Conservation (phyloP, 2,113 vertebrate genomes). For the Petroica traversi region DNA sequence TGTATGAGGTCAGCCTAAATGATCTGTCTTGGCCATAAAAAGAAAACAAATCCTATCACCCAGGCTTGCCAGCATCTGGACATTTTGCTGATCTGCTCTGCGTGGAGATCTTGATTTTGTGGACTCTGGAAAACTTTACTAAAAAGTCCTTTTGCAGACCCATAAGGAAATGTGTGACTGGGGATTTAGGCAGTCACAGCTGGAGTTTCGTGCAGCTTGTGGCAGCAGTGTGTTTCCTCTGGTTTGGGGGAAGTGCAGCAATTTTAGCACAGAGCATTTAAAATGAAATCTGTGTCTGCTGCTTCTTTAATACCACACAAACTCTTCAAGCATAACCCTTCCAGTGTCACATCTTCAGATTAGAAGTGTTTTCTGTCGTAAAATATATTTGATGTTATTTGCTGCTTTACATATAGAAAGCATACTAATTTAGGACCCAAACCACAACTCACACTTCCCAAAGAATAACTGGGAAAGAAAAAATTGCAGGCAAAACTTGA, state of each 20-base stretch:
- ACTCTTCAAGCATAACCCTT: not conserved
- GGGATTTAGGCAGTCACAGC: not conserved
- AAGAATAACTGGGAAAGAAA: not conserved
- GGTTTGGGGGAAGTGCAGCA: not conserved
- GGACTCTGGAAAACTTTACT: conserved; percentile 34
- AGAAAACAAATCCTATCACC: conserved; percentile 9
- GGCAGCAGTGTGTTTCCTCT: not conserved
- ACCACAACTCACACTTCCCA: not conserved
- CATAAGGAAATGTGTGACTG: not conserved
- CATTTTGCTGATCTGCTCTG: not conserved
- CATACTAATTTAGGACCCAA: not conserved
- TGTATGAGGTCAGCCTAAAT: conserved; percentile 32
- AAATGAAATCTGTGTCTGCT: not conserved
- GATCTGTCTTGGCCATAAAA: conserved; percentile 25
- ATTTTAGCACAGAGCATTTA: not conserved
- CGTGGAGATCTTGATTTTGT: not conserved
- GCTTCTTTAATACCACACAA: not conserved
- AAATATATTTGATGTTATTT: not conserved
- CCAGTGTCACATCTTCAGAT: not conserved
- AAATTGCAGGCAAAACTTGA: not conserved
- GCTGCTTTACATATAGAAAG: not conserved
- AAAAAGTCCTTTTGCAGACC: conserved; percentile 21
- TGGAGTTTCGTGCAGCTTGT: not conserved
- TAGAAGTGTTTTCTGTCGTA: not conserved
- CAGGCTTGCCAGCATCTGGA: not conserved